A percentile compares a stretch with the other conserved stretches of the same genome.
Conservation (phyloP, 2,113 vertebrate species). For the Epinephelus moara region DNA sequence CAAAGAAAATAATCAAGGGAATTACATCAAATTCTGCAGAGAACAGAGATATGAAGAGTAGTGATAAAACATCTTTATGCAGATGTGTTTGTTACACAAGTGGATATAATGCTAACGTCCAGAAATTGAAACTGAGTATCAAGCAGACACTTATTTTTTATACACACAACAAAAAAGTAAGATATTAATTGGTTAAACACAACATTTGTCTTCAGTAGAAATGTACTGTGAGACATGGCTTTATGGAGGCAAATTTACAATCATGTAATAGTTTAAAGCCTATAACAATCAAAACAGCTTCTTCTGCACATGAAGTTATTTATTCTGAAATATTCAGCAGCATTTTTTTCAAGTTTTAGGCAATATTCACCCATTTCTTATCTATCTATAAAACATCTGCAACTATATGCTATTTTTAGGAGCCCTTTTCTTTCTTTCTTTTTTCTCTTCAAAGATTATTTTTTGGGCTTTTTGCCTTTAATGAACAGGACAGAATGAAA, state of each 20-base stretch:
- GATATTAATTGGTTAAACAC: background rate
- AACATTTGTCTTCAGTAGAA: background rate
- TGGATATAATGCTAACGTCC: too few species aligned
- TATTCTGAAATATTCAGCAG: too few species aligned
- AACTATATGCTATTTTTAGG: background rate
- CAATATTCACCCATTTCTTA: background rate
- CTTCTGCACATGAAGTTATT: background rate
- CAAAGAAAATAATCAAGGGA: background rate
- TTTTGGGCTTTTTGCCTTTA: too few species aligned
- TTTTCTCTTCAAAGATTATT: too few species aligned
- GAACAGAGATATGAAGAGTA: too few species aligned
- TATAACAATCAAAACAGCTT: background rate
- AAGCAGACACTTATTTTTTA: background rate
- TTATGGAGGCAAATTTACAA: background rate
- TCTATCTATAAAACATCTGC: conserved; percentile 3
- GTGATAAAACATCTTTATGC: too few species aligned
- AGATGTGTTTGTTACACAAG: too few species aligned
- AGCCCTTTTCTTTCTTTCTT: too few species aligned
- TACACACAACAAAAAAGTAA: background rate
- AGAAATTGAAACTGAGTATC: background rate
- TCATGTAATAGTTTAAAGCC: background rate
- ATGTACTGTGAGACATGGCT: background rate
- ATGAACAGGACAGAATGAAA: too few species aligned
- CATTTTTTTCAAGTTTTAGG: background rate
- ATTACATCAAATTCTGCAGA: too few species aligned